Percentiles rank a stretch among this genome's conserved stretches.
These are phyloP conservation scores for Tyrannus savana DNA, from an alignment of 2,113 vertebrate species.

Conservation along the genomic window DNA sequence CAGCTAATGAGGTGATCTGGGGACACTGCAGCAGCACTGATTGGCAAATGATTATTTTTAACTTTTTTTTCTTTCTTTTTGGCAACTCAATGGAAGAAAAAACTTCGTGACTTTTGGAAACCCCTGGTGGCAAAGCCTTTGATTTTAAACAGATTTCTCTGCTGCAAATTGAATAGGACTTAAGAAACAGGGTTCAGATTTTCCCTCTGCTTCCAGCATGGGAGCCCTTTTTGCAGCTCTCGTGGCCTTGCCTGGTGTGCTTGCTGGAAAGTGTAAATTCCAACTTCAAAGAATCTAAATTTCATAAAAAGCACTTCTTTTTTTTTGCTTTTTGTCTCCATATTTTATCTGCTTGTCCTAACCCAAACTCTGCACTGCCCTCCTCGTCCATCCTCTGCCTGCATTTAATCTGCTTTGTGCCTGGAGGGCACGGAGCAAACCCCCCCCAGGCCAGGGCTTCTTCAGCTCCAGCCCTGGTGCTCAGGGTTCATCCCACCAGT, in stretches of 20 bases:
- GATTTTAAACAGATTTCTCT: not conserved
- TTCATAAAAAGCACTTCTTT: not conserved
- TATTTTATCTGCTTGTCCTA: not conserved
- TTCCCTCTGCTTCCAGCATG: not conserved
- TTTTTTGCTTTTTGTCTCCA: not conserved
- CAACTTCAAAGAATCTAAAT: not conserved
- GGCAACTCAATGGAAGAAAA: not conserved
- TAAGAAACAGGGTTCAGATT: not conserved
- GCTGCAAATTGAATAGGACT: not conserved
- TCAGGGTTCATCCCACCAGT: accelerated
- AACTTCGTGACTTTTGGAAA: not conserved
- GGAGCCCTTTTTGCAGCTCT: not conserved
- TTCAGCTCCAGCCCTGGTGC: not conserved
- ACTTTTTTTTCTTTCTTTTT: not conserved
- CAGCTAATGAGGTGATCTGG: not conserved
- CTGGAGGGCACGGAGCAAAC: not conserved
- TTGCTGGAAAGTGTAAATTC: not conserved
- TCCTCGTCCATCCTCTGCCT: not conserved
- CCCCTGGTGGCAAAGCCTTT: not conserved
- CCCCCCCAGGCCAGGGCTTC: not conserved
- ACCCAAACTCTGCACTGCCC: not conserved
- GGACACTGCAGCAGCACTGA: slow-evolving; percentile 8
- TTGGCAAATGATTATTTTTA: not conserved
- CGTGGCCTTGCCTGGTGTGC: accelerated
- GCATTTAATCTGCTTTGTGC: not conserved